Evolutionary conservation across 2,888 invertebrate species (phyloP).

Genomic region (Tridacna crocea): DNA sequence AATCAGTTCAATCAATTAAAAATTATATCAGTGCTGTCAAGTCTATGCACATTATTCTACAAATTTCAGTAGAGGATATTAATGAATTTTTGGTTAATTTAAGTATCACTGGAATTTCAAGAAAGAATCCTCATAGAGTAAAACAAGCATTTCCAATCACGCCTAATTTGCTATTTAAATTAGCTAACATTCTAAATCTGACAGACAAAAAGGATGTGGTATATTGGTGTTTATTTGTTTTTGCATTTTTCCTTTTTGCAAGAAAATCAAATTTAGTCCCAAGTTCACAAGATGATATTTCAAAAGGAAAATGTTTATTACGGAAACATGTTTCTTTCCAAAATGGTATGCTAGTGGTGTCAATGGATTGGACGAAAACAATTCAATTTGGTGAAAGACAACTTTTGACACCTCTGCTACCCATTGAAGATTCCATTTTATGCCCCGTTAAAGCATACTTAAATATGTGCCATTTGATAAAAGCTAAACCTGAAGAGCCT

Average conservation of each 20-base stretch:
- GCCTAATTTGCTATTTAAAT: neutral
- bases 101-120: neutral
- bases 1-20: slow-evolving; percentile 9
- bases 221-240: slow-evolving; percentile 27
- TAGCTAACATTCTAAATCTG: neutral
- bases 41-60: neutral
- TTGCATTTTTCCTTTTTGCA: slow-evolving; percentile 30
- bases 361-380: slow-evolving; percentile 1
- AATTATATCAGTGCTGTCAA: slow-evolving; percentile 7
- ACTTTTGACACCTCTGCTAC: neutral
- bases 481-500: neutral
- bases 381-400: slow-evolving; percentile 13
- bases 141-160: slow-evolving; percentile 1
- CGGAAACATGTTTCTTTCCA: neutral
- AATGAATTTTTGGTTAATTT: slow-evolving; percentile 10
- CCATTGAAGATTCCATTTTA: neutral
- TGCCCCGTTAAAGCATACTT: neutral
- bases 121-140: neutral
- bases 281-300: neutral
- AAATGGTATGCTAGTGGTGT: neutral
- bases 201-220: neutral
- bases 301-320: slow-evolving; percentile 7
- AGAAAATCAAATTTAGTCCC: slow-evolving; percentile 16
- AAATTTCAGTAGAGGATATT: neutral
- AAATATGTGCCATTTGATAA: neutral